These are phyloP conservation scores for Drosophila koepferae DNA, from an alignment of 2,888 invertebrate species.

Conservation along the genomic window DNA sequence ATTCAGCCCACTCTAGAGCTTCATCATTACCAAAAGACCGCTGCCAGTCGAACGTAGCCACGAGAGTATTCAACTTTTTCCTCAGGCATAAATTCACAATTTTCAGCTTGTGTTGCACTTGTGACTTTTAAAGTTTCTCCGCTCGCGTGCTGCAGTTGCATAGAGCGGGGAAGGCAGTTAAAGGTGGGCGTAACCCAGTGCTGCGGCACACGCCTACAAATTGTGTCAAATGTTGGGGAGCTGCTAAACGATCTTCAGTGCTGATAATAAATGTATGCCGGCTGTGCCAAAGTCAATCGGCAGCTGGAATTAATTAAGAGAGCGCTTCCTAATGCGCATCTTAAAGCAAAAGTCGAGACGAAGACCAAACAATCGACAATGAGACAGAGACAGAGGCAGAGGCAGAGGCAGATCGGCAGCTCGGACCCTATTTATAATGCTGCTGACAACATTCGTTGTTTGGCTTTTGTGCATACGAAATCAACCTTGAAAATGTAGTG, in stretches of 20 bases:
- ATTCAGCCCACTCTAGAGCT: not conserved
- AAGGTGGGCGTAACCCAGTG: slow-evolving; percentile 19
- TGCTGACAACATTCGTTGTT: slow-evolving; percentile 40
- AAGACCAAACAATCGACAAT: not conserved
- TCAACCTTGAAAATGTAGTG: slow-evolving; percentile 64
- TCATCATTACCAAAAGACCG: not conserved
- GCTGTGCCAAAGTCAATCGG: slow-evolving; percentile 30
- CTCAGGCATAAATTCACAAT: not conserved
- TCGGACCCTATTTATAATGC: slow-evolving; percentile 46
- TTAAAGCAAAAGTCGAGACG: not conserved
- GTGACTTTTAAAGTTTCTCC: slow-evolving; percentile 50
- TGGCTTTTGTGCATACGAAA: slow-evolving; percentile 54
- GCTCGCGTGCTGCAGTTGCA: slow-evolving; percentile 47
- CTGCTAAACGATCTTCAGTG: slow-evolving; percentile 27
- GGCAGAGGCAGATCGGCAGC: not conserved
- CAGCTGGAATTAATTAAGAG: slow-evolving; percentile 35
- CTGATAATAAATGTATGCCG: slow-evolving; percentile 37
- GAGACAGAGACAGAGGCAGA: not conserved
- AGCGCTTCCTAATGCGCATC: slow-evolving; percentile 27
- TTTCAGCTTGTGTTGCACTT: slow-evolving; percentile 31
- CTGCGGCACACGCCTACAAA: slow-evolving; percentile 59
- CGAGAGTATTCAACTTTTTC: slow-evolving; percentile 20
- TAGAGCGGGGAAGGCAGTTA: not conserved
- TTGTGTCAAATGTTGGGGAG: slow-evolving; percentile 49
- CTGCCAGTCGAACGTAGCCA: not conserved